Percentiles rank a stretch among this genome's conserved stretches.
Evolutionary conservation across 2,113 vertebrate species (phyloP).

Genomic region (Gymnogyps californianus): DNA sequence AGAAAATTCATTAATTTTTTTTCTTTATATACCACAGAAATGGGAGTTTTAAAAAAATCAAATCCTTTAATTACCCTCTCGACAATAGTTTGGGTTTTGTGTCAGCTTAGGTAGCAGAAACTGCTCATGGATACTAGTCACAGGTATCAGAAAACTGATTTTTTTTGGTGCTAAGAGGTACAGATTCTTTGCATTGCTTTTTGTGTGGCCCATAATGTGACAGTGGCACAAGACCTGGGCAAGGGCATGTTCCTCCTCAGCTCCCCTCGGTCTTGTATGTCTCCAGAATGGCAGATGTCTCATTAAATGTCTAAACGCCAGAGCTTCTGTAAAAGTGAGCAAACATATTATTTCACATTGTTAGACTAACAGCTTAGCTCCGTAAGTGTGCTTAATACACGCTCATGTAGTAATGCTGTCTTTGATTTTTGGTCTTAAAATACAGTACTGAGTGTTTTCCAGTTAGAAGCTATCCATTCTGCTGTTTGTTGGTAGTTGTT

Average conservation of each 20-base stretch:
- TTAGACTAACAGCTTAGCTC: not conserved
- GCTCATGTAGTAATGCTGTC: not conserved
- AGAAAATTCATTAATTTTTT: not conserved
- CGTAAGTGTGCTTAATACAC: not conserved
- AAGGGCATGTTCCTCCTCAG: not conserved
- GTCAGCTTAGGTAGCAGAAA: not conserved
- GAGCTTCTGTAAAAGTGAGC: not conserved
- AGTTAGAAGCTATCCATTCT: not conserved
- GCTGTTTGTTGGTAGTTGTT: not conserved
- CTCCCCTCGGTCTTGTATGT: rapidly evolving
- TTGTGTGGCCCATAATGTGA: not conserved
- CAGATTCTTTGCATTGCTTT: not conserved
- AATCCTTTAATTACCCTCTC: not conserved
- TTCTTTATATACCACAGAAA: not conserved
- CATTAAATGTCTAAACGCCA: not conserved
- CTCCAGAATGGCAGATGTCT: not conserved
- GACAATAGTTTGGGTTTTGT: not conserved
- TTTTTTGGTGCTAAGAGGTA: not conserved
- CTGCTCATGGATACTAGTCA: too few species aligned
- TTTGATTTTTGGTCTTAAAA: not conserved
- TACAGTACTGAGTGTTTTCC: not conserved
- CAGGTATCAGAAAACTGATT: not conserved
- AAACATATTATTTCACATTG: not conserved
- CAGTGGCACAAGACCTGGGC: not conserved
- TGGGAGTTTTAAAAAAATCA: not conserved